Base-by-base conservation (phyloP, 2,888 invertebrate genomes). In the Heliconius charithonia region DNA sequence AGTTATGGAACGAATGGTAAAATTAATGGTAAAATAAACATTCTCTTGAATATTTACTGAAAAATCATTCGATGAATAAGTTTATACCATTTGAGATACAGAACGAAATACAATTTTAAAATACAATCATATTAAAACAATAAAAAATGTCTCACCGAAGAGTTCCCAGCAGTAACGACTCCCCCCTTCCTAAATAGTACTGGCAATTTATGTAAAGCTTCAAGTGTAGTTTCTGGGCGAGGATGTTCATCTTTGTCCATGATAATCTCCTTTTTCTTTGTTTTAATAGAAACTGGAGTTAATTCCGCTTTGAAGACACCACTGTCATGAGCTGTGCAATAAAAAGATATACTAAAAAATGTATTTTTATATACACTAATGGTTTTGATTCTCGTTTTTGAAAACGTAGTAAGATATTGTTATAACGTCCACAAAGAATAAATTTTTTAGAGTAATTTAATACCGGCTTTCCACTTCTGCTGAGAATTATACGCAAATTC, bases 141-240 rank as follows among this genome's bases (percentile, higher is more conserved):
- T 27, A 10, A 56, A 13, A 32, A 29, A 71, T n/a, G n/a, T 13
- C 96, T 96, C 93, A 98, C 98, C 10, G 99, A 99, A 75, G 99
- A 98, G 83, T 97, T 97, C 27, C 98, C 99, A 80, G 99, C 99
- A 13, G 99, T 99, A 22, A 99, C 99, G 3, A 98, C 96, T 0
- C 99, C 99, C 84, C 98, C 97, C 91, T 99, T 98, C 92, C 99
- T 98, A 94, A 99, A 99, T 27, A 99, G 96, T 0, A 98, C 95
- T 0, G 97, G 96, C 78, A 99, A 95, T 90, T 99, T 99, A 84
- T 96, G 96, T 45, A 99, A 95, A 4, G 95, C 96, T 88, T 99
- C 99, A 22, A 97, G 87, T 0, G 98, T 98, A 66, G 98, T 97
- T 89, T 98, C 96, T 56, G 98, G 98, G 83, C 97, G 96, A 4